phyloP scores from a whole-genome alignment of 2,888 invertebrate species.

The Chrysotoxum bicinctum region DNA sequence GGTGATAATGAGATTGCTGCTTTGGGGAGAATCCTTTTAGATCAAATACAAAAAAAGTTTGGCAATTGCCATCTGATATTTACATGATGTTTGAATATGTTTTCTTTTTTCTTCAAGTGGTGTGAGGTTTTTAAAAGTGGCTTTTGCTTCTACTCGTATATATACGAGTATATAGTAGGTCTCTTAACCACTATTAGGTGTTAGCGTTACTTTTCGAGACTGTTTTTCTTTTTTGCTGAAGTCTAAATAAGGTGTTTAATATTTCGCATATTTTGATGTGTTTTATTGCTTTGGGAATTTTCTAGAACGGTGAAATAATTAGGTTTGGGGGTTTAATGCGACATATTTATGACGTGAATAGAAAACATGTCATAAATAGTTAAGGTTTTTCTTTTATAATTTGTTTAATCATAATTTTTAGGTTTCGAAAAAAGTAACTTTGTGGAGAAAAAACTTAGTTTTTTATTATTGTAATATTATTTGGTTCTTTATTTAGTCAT shows the following conservation, averaged over 20 bases:
- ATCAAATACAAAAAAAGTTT: constrained; percentile 4
- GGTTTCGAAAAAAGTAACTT: no score
- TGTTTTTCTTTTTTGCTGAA: not conserved
- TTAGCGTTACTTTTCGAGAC: not conserved
- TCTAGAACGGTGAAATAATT: not conserved
- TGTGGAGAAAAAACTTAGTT: no score
- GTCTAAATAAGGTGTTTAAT: constrained; percentile 1
- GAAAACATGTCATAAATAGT: not conserved
- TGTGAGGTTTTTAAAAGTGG: constrained; percentile 7
- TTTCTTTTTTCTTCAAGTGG: not conserved
- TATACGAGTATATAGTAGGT: no score
- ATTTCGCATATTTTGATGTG: constrained; percentile 17
- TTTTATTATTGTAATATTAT: no score
- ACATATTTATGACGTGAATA: constrained; percentile 1
- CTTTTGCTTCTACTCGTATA: not conserved
- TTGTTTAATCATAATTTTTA: not conserved
- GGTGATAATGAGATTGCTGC: constrained; percentile 38
- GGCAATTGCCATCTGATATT: constrained; percentile 35
- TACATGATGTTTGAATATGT: constrained; percentile 22
- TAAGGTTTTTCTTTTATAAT: not conserved
- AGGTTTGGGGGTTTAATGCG: constrained; percentile 6
- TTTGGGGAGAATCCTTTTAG: constrained; percentile 19
- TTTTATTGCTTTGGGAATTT: constrained; percentile 11
- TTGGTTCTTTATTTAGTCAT: no score
- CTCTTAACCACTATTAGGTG: constrained; percentile 7